Base-by-base conservation (phyloP, 2,113 vertebrate genomes). In the Cryptotis parvus region DNA sequence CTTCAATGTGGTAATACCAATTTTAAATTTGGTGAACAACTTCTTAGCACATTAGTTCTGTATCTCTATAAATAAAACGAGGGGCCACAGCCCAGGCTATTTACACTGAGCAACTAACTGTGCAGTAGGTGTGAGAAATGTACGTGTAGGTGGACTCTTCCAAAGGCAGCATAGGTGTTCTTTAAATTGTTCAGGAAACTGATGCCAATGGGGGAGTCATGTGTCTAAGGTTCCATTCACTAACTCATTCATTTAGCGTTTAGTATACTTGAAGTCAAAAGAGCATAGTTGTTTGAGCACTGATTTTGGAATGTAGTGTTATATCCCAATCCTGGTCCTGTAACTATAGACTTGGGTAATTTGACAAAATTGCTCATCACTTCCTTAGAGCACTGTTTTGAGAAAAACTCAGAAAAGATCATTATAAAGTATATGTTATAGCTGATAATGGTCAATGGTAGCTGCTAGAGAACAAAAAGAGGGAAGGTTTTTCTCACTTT, bases 61-160 rank as follows among this genome's bases (percentile, higher is more conserved):
- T 43, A 11, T 87, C 33, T 90, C 16, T 77, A 4, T 68, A 84
- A 52, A 75, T 89, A 90, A 79, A 91, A 68, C 52, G 22, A 90
- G 22, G 16, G 14, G n/a, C 18, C 8, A 35, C 33, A 18, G 14
- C 24, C 41, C 11, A 72, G 35, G 15, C 33, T 58, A 55, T 90
- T 91, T 75, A 78, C 70, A 65, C 18, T 66, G 12, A 65, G 35
- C 31, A 79, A 55, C 37, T 37, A 79, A 55, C 37, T 37, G 0
- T 63, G 35, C 43, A 18, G 16, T 65, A 31, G 43, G 41, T 55
- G 26, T 72, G 10, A 90, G 18, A 86, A 91, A 80, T 75, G 14
- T 8, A 91, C 90, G 84, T 75, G 79, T 4, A 66, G 16, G 65
- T 9, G 83, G 43, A 68, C 3, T 6, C 45, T 70, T 31, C 3